phyloP scores from a whole-genome alignment of 2,797 vertebrate genomes.

The Cetoscarus ocellatus region DNA sequence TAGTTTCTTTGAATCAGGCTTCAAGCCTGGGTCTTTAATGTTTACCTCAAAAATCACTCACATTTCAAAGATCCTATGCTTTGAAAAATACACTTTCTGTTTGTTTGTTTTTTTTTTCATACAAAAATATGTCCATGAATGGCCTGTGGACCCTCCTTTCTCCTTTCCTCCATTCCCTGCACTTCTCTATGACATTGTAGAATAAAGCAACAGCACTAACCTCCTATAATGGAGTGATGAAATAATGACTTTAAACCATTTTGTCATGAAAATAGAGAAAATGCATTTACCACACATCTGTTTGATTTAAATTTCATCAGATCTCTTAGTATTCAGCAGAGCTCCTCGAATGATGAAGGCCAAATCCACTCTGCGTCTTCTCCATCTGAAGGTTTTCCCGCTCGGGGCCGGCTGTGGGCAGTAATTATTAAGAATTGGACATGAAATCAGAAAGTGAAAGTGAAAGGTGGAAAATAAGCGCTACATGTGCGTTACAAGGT shows the following conservation, averaged over 20 bases:
- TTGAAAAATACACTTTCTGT: too few species aligned
- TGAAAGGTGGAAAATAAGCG: slow-evolving; percentile 53
- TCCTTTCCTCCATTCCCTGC: too few species aligned
- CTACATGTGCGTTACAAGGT: slow-evolving; percentile 22
- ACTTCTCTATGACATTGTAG: not conserved
- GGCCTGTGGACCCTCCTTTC: too few species aligned
- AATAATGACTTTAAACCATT: not conserved
- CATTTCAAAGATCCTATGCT: too few species aligned
- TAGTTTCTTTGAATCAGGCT: too few species aligned
- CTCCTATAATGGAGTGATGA: not conserved
- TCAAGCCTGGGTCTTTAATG: too few species aligned
- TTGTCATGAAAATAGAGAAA: not conserved
- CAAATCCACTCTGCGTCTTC: slow-evolving; percentile 9
- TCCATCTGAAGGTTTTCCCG: slow-evolving; percentile 7
- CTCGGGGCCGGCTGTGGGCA: slow-evolving; percentile 13
- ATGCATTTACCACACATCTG: not conserved
- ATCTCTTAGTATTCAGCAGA: not conserved
- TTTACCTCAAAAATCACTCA: too few species aligned
- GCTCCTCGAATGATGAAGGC: slow-evolving; percentile 7
- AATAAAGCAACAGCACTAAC: not conserved
- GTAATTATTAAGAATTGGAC: slow-evolving; percentile 37
- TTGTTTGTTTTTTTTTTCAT: too few species aligned
- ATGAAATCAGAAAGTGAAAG: slow-evolving; percentile 50
- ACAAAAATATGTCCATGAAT: too few species aligned
- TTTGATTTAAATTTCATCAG: slow-evolving; percentile 3